A percentile compares a stretch with the other conserved stretches of the same genome.
These are phyloP conservation scores for Pristionchus mayeri DNA, from an alignment of 2,888 invertebrate genomes.

Conservation along the genomic window DNA sequence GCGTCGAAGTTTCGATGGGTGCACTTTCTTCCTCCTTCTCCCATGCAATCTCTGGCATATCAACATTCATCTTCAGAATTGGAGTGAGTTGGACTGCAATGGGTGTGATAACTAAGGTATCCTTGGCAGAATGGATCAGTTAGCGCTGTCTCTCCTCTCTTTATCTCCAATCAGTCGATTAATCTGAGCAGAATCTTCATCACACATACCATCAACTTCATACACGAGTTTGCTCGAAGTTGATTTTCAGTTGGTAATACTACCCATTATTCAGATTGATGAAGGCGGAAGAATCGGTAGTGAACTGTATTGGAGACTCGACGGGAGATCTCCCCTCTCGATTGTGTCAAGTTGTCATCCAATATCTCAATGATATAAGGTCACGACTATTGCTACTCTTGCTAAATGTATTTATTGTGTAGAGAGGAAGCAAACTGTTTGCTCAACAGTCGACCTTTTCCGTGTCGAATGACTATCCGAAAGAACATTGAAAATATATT, in stretches of 20 bases:
- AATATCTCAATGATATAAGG: constrained; percentile 23
- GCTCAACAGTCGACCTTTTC: not conserved
- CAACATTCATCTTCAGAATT: constrained; percentile 27
- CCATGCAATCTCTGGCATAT: not conserved
- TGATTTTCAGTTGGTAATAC: not conserved
- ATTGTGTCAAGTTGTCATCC: not conserved
- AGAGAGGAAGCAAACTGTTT: not conserved
- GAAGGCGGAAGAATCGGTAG: not conserved
- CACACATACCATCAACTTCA: not conserved
- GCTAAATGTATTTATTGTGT: not conserved
- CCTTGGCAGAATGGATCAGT: not conserved
- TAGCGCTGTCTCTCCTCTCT: not conserved
- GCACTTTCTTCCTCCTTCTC: not conserved
- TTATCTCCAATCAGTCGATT: constrained; percentile 19
- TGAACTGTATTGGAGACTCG: not conserved
- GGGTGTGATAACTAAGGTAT: not conserved
- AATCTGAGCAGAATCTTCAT: not conserved
- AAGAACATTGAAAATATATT: not conserved
- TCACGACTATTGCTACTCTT: not conserved
- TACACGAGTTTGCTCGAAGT: not conserved
- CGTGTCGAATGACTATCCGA: not conserved
- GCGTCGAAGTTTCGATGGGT: not conserved
- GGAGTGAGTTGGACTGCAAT: not conserved
- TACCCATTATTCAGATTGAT: not conserved
- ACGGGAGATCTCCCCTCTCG: not conserved